Conservation (phyloP, 2,113 vertebrate genomes). For the Xenopus borealis region DNA sequence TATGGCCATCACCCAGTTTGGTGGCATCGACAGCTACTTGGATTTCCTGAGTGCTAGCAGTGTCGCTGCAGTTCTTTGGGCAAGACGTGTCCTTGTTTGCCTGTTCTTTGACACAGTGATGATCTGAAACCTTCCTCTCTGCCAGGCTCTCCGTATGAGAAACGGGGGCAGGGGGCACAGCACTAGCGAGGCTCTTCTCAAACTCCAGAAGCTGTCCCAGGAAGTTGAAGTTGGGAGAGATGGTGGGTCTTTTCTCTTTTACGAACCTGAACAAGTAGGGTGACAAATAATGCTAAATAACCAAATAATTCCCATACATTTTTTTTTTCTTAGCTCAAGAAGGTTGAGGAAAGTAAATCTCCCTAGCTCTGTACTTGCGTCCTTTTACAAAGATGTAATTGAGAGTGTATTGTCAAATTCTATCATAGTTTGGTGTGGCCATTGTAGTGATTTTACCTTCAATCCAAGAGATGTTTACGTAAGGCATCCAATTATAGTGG, state of each 20-base stretch:
- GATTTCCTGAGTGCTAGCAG: slow-evolving; percentile 12
- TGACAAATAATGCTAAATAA: too few species aligned
- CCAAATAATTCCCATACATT: too few species aligned
- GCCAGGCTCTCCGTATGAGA: not conserved
- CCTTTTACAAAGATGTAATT: too few species aligned
- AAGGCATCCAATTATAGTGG: too few species aligned
- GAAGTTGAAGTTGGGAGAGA: slow-evolving; percentile 80
- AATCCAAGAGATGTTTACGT: too few species aligned
- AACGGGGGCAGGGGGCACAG: not conserved
- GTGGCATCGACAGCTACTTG: slow-evolving; percentile 28
- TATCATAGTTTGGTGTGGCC: too few species aligned
- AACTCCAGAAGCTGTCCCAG: slow-evolving; percentile 75
- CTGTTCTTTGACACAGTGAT: not conserved
- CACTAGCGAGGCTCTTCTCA: slow-evolving; percentile 61
- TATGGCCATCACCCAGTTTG: not conserved
- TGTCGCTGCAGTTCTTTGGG: slow-evolving; percentile 16
- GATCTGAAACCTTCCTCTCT: slow-evolving; percentile 3
- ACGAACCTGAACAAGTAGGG: slow-evolving; percentile 63
- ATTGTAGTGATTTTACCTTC: too few species aligned
- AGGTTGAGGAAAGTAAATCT: too few species aligned
- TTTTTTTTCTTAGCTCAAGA: too few species aligned
- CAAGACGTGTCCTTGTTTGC: slow-evolving; percentile 4
- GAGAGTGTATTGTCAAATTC: too few species aligned
- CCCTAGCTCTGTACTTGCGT: too few species aligned
- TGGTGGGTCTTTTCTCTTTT: slow-evolving; percentile 73